Base-by-base conservation (phyloP, 2,797 vertebrate genomes). In the Melanogrammus aeglefinus region DNA sequence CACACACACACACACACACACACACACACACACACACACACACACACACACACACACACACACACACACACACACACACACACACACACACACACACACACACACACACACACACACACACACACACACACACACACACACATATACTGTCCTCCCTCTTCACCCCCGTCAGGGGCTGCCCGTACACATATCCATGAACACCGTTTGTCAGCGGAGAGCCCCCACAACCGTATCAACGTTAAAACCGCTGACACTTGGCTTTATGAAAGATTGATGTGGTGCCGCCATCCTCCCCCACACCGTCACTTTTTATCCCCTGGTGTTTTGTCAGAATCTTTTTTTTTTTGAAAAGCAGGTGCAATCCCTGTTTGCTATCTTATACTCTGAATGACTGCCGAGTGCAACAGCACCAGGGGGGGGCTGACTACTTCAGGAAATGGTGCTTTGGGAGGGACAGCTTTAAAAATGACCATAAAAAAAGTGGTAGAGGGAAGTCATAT, bases 251-350 rank as follows among this genome's bases (percentile, higher is more conserved):
- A 85, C 82, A 80, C 72, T 41, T 7, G 12, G 41, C 70, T 72
- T 77, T 79, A 84, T 83, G 80, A 85, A 80, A 86, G 81, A 86
- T 84, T 85, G 87, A 86, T 85, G 81, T 77, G 71, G 71, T 73
- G 39, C 75, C 12, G 66, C 73, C 73, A 33, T 1, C 74, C 8
- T 72, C 51, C 72, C 29, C 1, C 16, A 38, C 71, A 70, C 27
- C 27, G 36, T 72, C 73, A 76, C 77, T 75, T 57, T 82, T 78
- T 69, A 74, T 74, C 75, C 63, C 63, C 57, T 9, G 21, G 57
- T 27, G 24, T 69, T 27, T 24, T 27, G 63, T 63, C 63, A 51
- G 81, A 81, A 76, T 82, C 8, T 39, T 39, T 39, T 39, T 39
- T 39, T 39, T 41, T 72, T 77, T 75, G 79, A 75, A 47, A 79